Base-by-base conservation (phyloP, 2,888 invertebrate species). In the Falcaria lacertinaria region DNA sequence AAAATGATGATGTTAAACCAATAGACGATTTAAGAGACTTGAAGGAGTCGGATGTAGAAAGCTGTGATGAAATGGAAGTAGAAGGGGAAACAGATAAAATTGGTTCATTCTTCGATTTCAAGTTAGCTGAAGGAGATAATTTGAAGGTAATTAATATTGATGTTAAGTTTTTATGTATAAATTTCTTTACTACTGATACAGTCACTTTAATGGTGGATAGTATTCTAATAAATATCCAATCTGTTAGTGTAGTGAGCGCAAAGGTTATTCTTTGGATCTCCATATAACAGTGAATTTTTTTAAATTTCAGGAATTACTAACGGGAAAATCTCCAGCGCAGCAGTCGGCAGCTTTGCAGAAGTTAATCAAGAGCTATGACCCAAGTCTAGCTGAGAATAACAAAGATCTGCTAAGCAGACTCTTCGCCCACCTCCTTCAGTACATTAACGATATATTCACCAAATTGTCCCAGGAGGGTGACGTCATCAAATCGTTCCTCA, bases 331-430 rank as follows among this genome's bases (percentile, higher is more conserved):
- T 6, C 84, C 92, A 1, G 81, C 91, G 11, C 92, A 95, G 62
- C 94, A 96, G 63, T 84, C 91, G 0, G 85, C 92, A 8, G 93
- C 96, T 7, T 70, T 98, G 37, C 94, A 95, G 64, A 92, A 96
- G 61, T 92, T 98, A 54, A 94, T 97, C 14, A 97, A 97, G 81
- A 96, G 94, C 64, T 95, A 96, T 80, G 95, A 97, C 77, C 96
- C 96, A 1, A 93, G 95, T 62, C 77, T 97, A 40, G 92, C 92
- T 4, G 93, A 92, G 52, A 92, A 92, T 13, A 97, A 97, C 69
- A 95, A 95, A 70, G 93, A 94, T 28, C 92, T 93, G 64, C 84
- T 97, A 8, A 91, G 92, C 41, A 89, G 91, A 57, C 74, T 98
- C 0, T 96, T 95, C 69, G 92, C 92, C 0, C 94, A 94, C 66